phyloP scores from a whole-genome alignment of 2,113 vertebrate species.

The Origma solitaria region DNA sequence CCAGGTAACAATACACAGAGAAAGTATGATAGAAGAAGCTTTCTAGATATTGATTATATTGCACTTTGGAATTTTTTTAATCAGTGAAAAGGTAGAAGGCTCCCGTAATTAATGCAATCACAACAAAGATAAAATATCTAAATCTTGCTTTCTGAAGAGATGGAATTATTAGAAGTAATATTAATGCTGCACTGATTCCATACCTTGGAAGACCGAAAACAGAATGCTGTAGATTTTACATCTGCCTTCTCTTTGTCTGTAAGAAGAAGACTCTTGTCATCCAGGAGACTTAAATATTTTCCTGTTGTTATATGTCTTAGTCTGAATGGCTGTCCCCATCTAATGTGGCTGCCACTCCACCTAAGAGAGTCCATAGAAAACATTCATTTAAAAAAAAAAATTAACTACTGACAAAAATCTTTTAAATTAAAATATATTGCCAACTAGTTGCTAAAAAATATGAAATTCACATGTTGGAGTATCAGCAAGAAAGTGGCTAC shows the following conservation, averaged over 20 bases:
- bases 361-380: slow-evolving; percentile 64
- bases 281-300: slow-evolving; percentile 90
- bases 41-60: background rate
- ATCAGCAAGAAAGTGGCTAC: background rate
- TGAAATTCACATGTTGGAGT: background rate
- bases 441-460: background rate
- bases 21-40: background rate
- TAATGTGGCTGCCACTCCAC: slow-evolving; percentile 95
- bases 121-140: background rate
- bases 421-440: background rate
- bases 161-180: background rate
- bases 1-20: background rate
- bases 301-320: slow-evolving; percentile 94
- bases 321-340: slow-evolving; percentile 93
- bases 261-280: slow-evolving; percentile 87
- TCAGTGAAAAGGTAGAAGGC: background rate
- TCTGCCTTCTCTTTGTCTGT: slow-evolving; percentile 92
- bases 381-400: background rate
- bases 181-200: background rate
- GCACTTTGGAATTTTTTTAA: background rate
- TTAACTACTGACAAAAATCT: background rate
- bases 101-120: background rate
- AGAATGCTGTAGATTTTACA: slow-evolving; percentile 92
- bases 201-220: slow-evolving; percentile 95
- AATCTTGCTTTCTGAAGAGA: background rate